Percentiles rank a stretch among this genome's conserved stretches.
phyloP scores from a whole-genome alignment of 2,888 invertebrate genomes.

The Netelia virgata region DNA sequence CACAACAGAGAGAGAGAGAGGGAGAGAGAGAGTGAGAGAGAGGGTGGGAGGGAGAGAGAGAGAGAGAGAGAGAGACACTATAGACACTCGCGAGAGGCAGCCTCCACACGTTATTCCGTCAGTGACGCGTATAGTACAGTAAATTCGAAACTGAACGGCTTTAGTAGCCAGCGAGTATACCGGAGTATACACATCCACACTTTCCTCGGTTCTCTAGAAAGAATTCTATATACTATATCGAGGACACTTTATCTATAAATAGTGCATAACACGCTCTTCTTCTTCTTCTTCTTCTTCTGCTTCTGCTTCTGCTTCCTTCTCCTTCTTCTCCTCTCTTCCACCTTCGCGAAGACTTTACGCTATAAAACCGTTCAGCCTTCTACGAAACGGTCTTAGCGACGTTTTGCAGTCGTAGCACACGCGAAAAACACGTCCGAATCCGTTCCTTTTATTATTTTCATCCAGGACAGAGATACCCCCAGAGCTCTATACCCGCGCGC shows the following conservation, averaged over 20 bases:
- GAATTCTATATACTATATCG: constrained; percentile 40
- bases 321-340: not conserved
- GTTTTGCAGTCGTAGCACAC: not conserved
- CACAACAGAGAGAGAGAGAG: not conserved
- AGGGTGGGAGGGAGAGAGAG: too few species aligned
- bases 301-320: not conserved
- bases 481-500: not conserved
- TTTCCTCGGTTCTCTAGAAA: constrained; percentile 14
- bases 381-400: not conserved
- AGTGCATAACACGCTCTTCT: constrained; percentile 2
- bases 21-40: too few species aligned
- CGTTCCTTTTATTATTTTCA: not conserved
- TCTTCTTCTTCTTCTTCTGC: not conserved
- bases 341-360: not conserved
- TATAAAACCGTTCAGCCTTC: not conserved
- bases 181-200: not conserved
- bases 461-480: not conserved
- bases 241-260: constrained; percentile 49
- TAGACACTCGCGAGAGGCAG: constrained; percentile 39
- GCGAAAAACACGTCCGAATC: not conserved
- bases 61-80: not conserved
- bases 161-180: not conserved
- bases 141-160: constrained; percentile 20
- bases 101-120: constrained; percentile 59
- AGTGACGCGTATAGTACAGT: constrained; percentile 20